Conservation (phyloP, 1,140 invertebrate species). For the Anastrepha obliqua region DNA sequence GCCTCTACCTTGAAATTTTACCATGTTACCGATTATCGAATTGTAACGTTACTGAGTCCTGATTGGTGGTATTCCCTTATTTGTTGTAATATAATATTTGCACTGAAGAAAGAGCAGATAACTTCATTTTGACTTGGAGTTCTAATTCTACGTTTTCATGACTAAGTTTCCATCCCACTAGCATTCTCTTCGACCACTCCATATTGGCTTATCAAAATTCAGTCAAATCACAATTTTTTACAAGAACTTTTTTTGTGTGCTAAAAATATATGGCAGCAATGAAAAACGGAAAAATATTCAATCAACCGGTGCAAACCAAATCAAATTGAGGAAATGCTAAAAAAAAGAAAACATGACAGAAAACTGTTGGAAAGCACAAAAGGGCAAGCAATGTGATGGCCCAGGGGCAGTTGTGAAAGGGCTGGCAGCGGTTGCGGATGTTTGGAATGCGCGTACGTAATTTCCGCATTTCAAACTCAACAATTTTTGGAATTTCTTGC, state of each 20-base stretch:
- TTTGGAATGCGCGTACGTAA: conserved; percentile 49
- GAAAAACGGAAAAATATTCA: conserved; percentile 38
- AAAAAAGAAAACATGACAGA: neutral
- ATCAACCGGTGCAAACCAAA: conserved; percentile 47
- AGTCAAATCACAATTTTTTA: conserved; percentile 41
- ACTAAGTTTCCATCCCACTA: too few species aligned
- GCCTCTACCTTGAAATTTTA: too few species aligned
- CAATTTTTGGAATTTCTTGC: conserved; percentile 49
- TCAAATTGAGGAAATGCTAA: conserved; percentile 37
- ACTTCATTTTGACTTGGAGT: too few species aligned
- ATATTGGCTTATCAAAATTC: conserved; percentile 16
- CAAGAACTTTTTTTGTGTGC: neutral
- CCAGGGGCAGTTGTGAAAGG: neutral
- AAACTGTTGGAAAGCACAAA: conserved; percentile 19
- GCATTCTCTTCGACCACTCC: neutral
- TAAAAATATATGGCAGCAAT: conserved; percentile 19
- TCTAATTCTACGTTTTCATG: too few species aligned
- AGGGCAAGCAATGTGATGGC: neutral
- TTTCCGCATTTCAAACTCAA: conserved; percentile 43
- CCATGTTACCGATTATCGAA: too few species aligned
- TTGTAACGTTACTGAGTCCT: too few species aligned
- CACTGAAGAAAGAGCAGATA: too few species aligned
- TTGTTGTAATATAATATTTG: too few species aligned
- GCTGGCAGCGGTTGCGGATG: neutral
- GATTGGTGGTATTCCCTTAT: too few species aligned